Evolutionary conservation across 2,888 invertebrate species (phyloP).

Genomic region (Lissonota sp.): DNA sequence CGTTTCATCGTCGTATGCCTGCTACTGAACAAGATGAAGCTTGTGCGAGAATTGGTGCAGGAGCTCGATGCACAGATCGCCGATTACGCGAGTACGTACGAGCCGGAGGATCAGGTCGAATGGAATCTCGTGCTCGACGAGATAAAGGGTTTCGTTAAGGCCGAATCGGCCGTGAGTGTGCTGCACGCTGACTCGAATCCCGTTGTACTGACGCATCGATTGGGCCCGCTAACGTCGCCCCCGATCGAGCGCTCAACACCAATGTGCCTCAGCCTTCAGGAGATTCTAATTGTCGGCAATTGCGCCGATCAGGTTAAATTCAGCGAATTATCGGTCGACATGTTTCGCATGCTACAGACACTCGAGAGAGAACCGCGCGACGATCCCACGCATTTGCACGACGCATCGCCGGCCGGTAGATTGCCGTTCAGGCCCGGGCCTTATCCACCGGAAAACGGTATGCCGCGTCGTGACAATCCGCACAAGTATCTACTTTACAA

Average conservation of each 20-base stretch:
- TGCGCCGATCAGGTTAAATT: conserved; percentile 97
- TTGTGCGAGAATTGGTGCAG: conserved; percentile 95
- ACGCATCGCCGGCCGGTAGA: conserved; percentile 89
- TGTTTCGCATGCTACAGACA: conserved; percentile 98
- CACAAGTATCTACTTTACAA: conserved; percentile 98
- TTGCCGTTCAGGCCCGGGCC: conserved; percentile 86
- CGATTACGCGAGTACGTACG: conserved; percentile 97
- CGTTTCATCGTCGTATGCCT: conserved; percentile 98
- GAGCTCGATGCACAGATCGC: conserved; percentile 97
- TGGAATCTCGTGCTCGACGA: conserved; percentile 98
- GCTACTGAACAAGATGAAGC: conserved; percentile 95
- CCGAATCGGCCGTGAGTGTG: conserved; percentile 95
- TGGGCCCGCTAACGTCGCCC: conserved; percentile 93
- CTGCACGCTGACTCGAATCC: conserved; percentile 94
- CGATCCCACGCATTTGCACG: conserved; percentile 90
- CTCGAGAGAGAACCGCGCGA: conserved; percentile 96
- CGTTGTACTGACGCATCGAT: conserved; percentile 94
- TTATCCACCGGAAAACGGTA: conserved; percentile 90
- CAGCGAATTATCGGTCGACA: conserved; percentile 98
- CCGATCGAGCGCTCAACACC: conserved; percentile 94
- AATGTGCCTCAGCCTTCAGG: conserved; percentile 95
- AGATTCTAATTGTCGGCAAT: conserved; percentile 97
- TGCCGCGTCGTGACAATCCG: conserved; percentile 93
- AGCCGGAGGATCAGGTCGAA: conserved; percentile 96
- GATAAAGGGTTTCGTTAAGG: conserved; percentile 96